Evolutionary conservation across 2,113 vertebrate species (phyloP), one percentile per base, ranked within the genome.

Genomic region (Tursiops truncatus): DNA sequence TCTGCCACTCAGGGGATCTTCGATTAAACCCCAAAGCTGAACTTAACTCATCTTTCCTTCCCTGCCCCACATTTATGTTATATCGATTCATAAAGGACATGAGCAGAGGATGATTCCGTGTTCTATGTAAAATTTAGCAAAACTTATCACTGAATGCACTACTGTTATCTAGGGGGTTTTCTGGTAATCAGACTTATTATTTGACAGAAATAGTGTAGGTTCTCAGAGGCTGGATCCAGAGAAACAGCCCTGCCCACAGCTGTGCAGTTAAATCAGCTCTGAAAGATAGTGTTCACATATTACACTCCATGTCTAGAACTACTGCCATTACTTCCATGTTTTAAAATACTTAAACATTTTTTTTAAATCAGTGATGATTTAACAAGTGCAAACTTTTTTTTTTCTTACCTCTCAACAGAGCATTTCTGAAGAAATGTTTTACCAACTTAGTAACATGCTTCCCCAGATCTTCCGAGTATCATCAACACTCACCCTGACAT

Each of bases 391-490:
- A 86, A 76, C 44, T 71, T 76, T 62, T 80, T 74, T 38, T 65
- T 81, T 89, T 91, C 81, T 79, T 7, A 80, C 84, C 14, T 65
- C 95, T 95, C 13, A 88, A 88, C 99, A 99, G 99, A 99, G 99
- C 95, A 99, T 99, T 98, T 99, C 99, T 47, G 99, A 99, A 96
- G 99, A 99, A 97, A 99, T 99, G 99, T 99, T 99, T 98, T 99
- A 99, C 98, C 99, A 99, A 56, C 98, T 99, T 96, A 99, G 99
- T 98, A 99, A 99, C 98, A 99, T 99, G 99, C 99, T 99, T 96
- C 99, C 99, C 53, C 99, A 99, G 98, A 99, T 99, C 98, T 99
- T 99, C 99, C 98, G 99, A 20, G 99, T 99, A 12, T 99, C 99
- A 20, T 99, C 99, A 50, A 99, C 98, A 1, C 96, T 99, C 91